Evolutionary conservation across 2,888 invertebrate genomes (phyloP).

Genomic region (Drosophila buzzatii): DNA sequence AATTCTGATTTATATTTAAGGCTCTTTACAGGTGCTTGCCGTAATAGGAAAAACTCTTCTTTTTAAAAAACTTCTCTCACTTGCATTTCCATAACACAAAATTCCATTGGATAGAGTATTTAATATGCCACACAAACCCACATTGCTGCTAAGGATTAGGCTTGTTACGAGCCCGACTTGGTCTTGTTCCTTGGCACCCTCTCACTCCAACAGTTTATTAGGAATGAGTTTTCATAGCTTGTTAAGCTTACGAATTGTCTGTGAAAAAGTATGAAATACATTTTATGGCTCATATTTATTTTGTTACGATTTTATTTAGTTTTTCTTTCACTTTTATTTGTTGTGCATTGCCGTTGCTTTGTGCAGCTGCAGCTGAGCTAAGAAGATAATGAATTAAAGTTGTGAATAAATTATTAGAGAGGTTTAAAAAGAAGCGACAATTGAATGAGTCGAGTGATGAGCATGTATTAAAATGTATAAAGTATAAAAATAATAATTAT

Average conservation of each 20-base stretch:
- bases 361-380: slow-evolving; percentile 45
- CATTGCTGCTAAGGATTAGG: slow-evolving; percentile 66
- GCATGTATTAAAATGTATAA: not conserved
- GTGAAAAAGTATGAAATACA: slow-evolving; percentile 57
- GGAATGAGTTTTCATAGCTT: slow-evolving; percentile 25
- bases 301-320: slow-evolving; percentile 39
- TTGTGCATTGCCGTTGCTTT: slow-evolving; percentile 33
- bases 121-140: not conserved
- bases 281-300: slow-evolving; percentile 64
- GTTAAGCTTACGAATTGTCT: slow-evolving; percentile 73
- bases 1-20: too few relatives aligned
- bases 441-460: not conserved
- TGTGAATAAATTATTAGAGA: not conserved
- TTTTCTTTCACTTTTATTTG: slow-evolving; percentile 18
- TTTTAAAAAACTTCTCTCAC: not conserved
- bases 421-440: not conserved
- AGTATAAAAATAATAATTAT: not conserved
- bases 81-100: not conserved
- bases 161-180: slow-evolving; percentile 62
- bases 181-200: slow-evolving; percentile 29
- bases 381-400: not conserved
- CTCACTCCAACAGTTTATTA: slow-evolving; percentile 3
- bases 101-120: not conserved
- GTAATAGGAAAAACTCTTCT: not conserved
- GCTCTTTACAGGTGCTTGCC: not conserved